Conservation (phyloP, 2,797 vertebrate species). For the Glossophaga mutica region DNA sequence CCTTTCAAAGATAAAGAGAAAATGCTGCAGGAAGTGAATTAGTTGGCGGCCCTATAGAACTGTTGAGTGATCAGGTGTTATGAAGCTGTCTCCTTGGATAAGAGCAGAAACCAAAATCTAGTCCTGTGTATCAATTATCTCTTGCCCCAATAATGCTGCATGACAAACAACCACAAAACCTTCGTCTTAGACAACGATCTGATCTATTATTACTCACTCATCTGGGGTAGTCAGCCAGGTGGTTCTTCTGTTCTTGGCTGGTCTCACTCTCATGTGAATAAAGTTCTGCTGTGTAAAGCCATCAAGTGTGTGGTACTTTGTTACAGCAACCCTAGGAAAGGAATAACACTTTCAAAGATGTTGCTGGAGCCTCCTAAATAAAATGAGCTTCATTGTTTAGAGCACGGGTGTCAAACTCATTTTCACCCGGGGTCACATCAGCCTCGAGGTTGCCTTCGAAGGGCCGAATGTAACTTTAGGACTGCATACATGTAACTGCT, state of each 20-base stretch:
- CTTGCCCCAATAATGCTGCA: background rate
- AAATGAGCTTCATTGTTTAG: background rate
- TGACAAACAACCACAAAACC: background rate
- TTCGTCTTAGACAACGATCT: background rate
- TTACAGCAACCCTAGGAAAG: background rate
- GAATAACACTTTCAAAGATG: background rate
- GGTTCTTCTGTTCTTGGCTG: background rate
- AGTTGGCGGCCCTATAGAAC: background rate
- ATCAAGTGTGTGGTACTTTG: background rate
- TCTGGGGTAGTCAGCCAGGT: background rate
- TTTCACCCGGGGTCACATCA: too few species aligned
- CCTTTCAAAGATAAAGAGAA: background rate
- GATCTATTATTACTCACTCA: background rate
- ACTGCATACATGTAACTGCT: too few species aligned
- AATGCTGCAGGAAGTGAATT: background rate
- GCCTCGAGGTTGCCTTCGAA: too few species aligned
- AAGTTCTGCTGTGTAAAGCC: conserved; percentile 7
- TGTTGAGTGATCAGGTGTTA: background rate
- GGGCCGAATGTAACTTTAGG: too few species aligned
- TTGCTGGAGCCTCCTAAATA: background rate
- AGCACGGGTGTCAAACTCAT: background rate
- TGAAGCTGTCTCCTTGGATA: background rate
- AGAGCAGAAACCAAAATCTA: background rate
- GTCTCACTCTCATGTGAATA: background rate
- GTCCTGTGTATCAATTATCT: background rate